Evolutionary conservation across 1,140 invertebrate species (phyloP), one percentile per base, ranked within the genome.

Genomic region (Lepidurus packardi): DNA sequence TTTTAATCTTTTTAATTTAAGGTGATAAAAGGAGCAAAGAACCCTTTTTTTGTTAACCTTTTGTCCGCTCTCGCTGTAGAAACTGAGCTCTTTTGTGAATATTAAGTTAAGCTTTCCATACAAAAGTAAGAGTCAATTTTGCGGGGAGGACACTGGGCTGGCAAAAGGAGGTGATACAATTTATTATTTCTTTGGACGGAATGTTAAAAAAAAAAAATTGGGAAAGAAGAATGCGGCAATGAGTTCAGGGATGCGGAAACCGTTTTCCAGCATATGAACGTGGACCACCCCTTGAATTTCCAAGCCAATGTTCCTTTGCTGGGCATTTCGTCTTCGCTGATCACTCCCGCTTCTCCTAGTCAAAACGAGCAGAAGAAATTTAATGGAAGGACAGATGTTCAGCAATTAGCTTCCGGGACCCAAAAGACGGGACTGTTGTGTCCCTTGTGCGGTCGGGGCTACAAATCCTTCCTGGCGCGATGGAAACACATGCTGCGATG

Each of bases 241-340:
- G 53, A 65, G 53, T 65, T 65, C 53, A n/a, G 13, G 16, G 21
- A 21, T 65, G 53, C 53, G 16, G 16, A 21, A 65, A 65, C 21
- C 16, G 53, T 65, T 13, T 65, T 65, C 53, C 53, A 21, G 6
- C 53, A 65, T 65, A 65, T 65, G 53, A 65, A 65, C 21, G 21
- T 65, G 53, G 53, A 65, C 21, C 53, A 65, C 21, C 53, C 53
- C 53, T 65, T 65, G 53, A 65, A 65, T 65, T 65, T 65, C 21
- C 53, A 13, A 13, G 21, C 53, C 53, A 65, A n/a, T 65, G 13
- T 16, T 65, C 53, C 53, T 16, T 65, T 21, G 6, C 53, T 65
- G 53, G 53, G 53, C 53, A 65, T 65, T 65, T 21, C 21, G 7
- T 65, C 53, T 34, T 34, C 34, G 34, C 34, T 34, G 9, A n/a